Base-by-base conservation (phyloP, 1,140 invertebrate species). In the Heliconius melpomene region DNA sequence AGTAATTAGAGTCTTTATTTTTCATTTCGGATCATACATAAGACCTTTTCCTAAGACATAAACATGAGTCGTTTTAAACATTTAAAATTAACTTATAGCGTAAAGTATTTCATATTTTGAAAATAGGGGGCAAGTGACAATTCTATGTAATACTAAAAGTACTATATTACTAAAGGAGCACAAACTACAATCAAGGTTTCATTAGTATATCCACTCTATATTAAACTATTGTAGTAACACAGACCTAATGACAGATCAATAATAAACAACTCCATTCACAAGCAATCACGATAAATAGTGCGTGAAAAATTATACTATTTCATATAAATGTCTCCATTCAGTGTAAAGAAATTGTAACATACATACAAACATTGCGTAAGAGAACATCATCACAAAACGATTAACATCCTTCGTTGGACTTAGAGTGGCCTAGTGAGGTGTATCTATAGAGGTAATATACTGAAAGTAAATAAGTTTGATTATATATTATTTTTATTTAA, bases 351-450 rank as follows among this genome's bases (percentile, higher is more conserved):
- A 26, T 60, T 60, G 54, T 60, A 60, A 60, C n/a, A 60, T 23
- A 57, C 2, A 23, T 75, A 60, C n/a, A 23, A 5, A 60, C n/a
- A 5, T 75, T 75, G 46, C n/a, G 36, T 75, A 75, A 76, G 29
- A 38, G n/a, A 72, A 74, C 72, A 74, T 81, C 75, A 80, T 80
- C 71, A 81, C 57, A 75, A 74, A 81, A 60, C 57, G 72, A 81
- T 81, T 81, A 81, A 60, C 40, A 50, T 52, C 70, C 72, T 79
- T 72, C 75, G 75, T 71, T 77, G 75, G 71, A 78, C 1, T 20
- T 76, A 57, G 75, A 70, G 54, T 79, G 78, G 57, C 73, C 73
- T 79, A 79, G 38, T 79, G 72, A 75, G 74, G 38, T 79, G 50
- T 50, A 74, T 38, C 13, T 60, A 60, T 60, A 60, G 20, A 20